These are phyloP conservation scores for Ricordea florida DNA, from an alignment of 92 coral and sea anemone genomes.

Conservation along the genomic window DNA sequence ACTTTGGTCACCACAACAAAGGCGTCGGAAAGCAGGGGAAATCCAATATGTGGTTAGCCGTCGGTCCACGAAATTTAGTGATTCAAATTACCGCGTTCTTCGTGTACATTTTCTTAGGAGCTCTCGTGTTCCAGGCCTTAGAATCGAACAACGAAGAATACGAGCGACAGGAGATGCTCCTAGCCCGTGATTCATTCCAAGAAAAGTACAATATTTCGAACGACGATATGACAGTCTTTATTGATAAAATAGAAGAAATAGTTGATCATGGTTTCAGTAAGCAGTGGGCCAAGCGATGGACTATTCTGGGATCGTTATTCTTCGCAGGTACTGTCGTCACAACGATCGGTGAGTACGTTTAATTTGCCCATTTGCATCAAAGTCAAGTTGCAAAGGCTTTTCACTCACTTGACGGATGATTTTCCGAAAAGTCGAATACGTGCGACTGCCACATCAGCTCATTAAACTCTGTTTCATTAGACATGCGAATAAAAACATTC, in stretches of 20 bases:
- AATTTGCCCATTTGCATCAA: not conserved
- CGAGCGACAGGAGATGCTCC: slow-evolving; percentile 65
- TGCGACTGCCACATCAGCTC: not conserved
- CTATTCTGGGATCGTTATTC: slow-evolving; percentile 84
- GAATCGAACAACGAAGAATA: slow-evolving; percentile 86
- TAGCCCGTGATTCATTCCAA: slow-evolving; percentile 64
- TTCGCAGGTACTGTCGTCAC: slow-evolving; percentile 99
- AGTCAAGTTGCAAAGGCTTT: too few species aligned
- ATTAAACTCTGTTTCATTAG: not conserved
- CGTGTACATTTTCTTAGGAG: slow-evolving; percentile 85
- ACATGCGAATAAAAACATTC: not conserved
- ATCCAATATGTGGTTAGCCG: slow-evolving; percentile 68
- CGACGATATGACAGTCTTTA: slow-evolving; percentile 72
- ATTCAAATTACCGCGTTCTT: slow-evolving; percentile 76
- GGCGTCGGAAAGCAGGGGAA: not conserved
- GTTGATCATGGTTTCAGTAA: slow-evolving; percentile 94
- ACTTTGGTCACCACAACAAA: too few species aligned
- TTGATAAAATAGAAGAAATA: slow-evolving; percentile 76
- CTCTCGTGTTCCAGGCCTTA: slow-evolving; percentile 92
- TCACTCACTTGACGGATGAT: too few species aligned
- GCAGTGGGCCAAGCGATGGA: slow-evolving; percentile 93
- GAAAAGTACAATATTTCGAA: slow-evolving; percentile 83
- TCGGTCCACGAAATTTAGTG: slow-evolving; percentile 67
- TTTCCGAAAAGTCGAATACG: too few species aligned
- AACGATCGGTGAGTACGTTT: slow-evolving; percentile 79